Evolutionary conservation across 2,888 invertebrate species (phyloP), one percentile per base, ranked within the genome.

Genomic region (Zaprionus lineosus): DNA sequence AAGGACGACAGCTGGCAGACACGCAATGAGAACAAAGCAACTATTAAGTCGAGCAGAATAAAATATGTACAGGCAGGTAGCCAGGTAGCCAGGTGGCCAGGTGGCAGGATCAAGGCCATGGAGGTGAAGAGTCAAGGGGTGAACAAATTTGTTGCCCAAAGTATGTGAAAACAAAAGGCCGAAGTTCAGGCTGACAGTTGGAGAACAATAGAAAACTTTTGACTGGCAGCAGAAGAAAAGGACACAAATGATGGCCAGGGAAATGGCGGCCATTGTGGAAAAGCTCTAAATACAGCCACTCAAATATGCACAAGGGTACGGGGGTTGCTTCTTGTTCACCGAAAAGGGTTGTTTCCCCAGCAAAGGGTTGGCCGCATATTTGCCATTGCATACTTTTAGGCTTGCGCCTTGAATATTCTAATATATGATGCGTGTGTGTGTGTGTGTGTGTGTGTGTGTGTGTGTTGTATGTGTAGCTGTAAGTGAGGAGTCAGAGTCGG

Each of bases 331-430:
- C 9, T 7, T 11, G 8, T n/a, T n/a, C 29, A 24, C 4, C 24
- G n/a, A 24, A n/a, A 58, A 50, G 55, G 59, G 66, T 66, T 56
- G 66, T 44, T 61, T 62, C 19, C 37, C 18, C 3, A 16, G 18
- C 11, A 36, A 63, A 67, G 52, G 58, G 69, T 56, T 69, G 65
- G 44, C 46, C 53, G 29, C 68, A 52, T n/a, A n/a, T 55, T 57
- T 59, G 26, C 47, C 61, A 55, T 53, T 76, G 81, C 82, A 82
- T 84, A 84, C 84, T 84, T 84, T 81, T 74, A 84, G 84, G 84
- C 84, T 78, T 82, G 76, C 68, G 81, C 84, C 82, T 82, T 82
- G 65, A 76, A 84, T 82, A 82, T 78, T 71, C 78, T 72, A 72
- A 74, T 72, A 64, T 56, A 62, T 52, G 69, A 55, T 62, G 64